Evolutionary conservation across 2,888 invertebrate species (phyloP).

Genomic region (Heliconius ismenius): DNA sequence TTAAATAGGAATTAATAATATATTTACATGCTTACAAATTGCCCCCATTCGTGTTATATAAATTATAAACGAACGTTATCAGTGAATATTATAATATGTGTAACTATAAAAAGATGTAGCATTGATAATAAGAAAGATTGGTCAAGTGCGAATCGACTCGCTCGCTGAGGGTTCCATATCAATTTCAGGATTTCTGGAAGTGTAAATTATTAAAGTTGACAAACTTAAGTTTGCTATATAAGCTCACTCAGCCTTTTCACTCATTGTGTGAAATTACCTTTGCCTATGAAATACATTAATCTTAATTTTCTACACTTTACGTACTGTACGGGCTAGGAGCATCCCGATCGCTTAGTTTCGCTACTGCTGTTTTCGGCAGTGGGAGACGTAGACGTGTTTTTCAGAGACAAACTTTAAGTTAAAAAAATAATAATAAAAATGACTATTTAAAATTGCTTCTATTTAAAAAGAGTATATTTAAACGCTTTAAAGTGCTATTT

Average conservation of each 20-base stretch:
- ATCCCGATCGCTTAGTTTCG: too few species aligned
- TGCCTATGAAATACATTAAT: neutral
- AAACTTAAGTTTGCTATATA: neutral
- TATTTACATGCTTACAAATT: conserved; percentile 15
- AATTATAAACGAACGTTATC: conserved; percentile 1
- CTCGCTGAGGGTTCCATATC: neutral
- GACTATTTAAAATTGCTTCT: neutral
- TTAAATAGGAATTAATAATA: conserved; percentile 14
- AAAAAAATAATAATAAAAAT: neutral
- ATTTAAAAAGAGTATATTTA: neutral
- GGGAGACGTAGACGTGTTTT: too few species aligned
- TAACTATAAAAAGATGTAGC: neutral
- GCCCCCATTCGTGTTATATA: neutral
- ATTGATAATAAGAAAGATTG: neutral
- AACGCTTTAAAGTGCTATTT: neutral
- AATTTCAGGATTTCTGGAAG: too few species aligned
- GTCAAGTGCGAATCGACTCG: neutral
- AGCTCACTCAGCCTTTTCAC: neutral
- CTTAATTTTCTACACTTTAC: too few species aligned
- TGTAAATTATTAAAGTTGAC: too few species aligned
- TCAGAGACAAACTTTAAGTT: too few species aligned
- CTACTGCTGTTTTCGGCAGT: too few species aligned
- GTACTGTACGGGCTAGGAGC: too few species aligned
- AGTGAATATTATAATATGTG: neutral
- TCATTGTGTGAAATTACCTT: neutral